A percentile compares a stretch with the other conserved stretches of the same genome.
These are phyloP conservation scores for Euzetes globulus DNA, from an alignment of 2,888 invertebrate species.

Conservation along the genomic window DNA sequence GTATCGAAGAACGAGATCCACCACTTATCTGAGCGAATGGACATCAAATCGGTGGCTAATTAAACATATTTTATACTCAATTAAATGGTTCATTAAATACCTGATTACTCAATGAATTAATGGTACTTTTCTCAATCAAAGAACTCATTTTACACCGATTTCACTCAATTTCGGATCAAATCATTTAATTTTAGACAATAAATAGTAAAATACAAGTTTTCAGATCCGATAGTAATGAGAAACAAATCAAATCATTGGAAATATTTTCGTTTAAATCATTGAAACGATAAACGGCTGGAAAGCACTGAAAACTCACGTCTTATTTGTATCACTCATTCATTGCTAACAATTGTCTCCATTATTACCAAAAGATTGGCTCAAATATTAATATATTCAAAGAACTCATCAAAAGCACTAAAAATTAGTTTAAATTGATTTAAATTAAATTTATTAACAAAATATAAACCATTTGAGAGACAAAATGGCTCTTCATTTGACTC, in stretches of 20 bases:
- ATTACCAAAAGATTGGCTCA: too few species aligned
- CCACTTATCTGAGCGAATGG: not conserved
- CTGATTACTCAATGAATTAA: slow-evolving; percentile 21
- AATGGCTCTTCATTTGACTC: not conserved
- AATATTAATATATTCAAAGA: too few species aligned
- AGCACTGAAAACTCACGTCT: too few species aligned
- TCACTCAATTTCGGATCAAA: not conserved
- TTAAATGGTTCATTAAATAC: not conserved
- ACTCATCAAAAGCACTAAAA: not conserved
- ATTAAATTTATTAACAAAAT: not conserved
- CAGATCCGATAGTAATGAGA: too few species aligned
- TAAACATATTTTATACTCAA: not conserved
- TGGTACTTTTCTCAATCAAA: not conserved
- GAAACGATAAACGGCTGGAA: not conserved
- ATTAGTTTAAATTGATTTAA: not conserved
- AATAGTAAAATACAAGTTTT: too few species aligned
- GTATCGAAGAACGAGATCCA: slow-evolving; percentile 20
- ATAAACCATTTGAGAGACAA: not conserved
- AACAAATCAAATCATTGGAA: too few species aligned
- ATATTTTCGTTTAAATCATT: not conserved
- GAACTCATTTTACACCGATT: not conserved
- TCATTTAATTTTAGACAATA: not conserved
- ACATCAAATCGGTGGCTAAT: not conserved
- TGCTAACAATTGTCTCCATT: not conserved
- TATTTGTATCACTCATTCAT: not conserved